These are phyloP conservation scores for Saiga tatarica DNA, from an alignment of 2,113 vertebrate genomes.

Conservation along the genomic window DNA sequence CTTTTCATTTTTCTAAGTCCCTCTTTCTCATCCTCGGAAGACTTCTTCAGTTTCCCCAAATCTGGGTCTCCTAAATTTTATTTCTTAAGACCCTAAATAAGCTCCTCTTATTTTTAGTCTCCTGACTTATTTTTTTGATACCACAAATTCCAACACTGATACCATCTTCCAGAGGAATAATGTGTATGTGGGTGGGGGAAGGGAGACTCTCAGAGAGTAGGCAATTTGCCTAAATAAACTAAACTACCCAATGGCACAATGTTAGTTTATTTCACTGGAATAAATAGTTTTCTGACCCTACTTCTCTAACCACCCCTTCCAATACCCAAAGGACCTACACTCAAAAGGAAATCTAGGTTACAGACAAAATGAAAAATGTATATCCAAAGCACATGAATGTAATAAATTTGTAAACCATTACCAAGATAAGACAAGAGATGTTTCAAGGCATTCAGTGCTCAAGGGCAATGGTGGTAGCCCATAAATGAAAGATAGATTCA, in stretches of 20 bases:
- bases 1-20: neutral
- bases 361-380: neutral
- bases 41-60: neutral
- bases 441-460: neutral
- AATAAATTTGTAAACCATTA: neutral
- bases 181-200: accelerated
- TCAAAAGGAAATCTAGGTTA: neutral
- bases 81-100: neutral
- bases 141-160: neutral
- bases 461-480: neutral
- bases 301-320: neutral
- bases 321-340: neutral
- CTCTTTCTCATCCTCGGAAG: neutral
- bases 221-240: neutral
- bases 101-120: neutral
- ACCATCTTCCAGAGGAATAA: neutral
- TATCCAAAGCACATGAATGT: neutral
- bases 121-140: neutral
- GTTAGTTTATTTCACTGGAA: neutral
- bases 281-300: neutral
- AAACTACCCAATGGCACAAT: neutral
- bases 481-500: neutral
- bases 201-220: neutral
- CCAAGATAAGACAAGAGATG: neutral
- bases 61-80: neutral